Conservation (phyloP, 2,113 vertebrate genomes). For the Scomber scombrus region DNA sequence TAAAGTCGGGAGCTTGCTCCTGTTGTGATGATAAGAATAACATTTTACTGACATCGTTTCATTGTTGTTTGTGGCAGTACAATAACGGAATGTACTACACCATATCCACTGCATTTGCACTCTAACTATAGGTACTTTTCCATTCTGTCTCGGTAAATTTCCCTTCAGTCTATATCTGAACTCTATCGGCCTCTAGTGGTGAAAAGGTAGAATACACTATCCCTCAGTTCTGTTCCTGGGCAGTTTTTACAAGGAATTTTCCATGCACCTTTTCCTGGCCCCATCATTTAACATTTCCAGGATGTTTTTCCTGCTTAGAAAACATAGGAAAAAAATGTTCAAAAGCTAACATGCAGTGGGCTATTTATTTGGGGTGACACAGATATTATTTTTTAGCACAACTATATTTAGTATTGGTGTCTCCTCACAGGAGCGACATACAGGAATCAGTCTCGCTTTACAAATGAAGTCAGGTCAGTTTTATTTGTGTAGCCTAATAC, state of each 20-base stretch:
- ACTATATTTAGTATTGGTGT: conserved; percentile 12
- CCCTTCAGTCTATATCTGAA: conserved; percentile 24
- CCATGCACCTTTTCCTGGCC: background rate
- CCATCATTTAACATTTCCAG: conserved; percentile 7
- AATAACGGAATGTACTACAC: conserved; percentile 30
- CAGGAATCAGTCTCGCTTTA: background rate
- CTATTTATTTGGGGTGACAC: background rate
- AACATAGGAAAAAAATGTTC: background rate
- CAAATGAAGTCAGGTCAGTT: background rate
- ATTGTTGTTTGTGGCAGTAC: conserved; percentile 20
- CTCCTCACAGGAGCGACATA: background rate
- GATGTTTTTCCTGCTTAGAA: conserved; percentile 20
- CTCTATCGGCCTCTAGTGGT: conserved; percentile 76
- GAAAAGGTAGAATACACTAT: conserved; percentile 24
- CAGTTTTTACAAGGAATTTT: conserved; percentile 57
- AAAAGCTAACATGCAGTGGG: background rate
- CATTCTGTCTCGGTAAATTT: conserved; percentile 54
- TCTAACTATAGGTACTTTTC: conserved; percentile 63
- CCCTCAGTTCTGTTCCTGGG: background rate
- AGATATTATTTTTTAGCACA: background rate
- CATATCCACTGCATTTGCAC: background rate
- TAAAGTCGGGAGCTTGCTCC: background rate
- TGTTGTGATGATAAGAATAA: background rate
- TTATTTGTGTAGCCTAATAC: no score
- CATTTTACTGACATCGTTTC: background rate